Percentiles rank a stretch among this genome's conserved stretches.
Conservation (phyloP, 2,888 invertebrate genomes). For the Pammene aurita region DNA sequence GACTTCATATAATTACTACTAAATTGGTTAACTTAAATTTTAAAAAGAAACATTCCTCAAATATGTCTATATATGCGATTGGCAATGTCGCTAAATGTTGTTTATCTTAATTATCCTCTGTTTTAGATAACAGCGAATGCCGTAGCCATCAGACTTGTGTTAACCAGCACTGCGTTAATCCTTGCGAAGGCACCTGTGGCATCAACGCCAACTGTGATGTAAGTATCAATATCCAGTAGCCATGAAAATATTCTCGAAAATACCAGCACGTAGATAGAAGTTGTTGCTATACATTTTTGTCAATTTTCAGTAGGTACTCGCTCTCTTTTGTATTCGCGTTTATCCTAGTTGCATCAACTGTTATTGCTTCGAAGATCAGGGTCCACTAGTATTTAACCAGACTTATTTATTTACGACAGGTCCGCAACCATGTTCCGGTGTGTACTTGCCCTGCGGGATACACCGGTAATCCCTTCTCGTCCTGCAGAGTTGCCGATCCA, state of each 20-base stretch:
- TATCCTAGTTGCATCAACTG: too few relatives aligned
- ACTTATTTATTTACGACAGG: slow-evolving; percentile 57
- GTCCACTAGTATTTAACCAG: background rate
- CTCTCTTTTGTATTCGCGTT: too few relatives aligned
- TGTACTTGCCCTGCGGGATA: slow-evolving; percentile 91
- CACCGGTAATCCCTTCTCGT: slow-evolving; percentile 89
- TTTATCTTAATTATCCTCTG: slow-evolving; percentile 6
- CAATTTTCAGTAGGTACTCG: too few relatives aligned
- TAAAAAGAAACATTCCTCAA: too few relatives aligned
- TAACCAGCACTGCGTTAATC: slow-evolving; percentile 90
- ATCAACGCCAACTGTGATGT: slow-evolving; percentile 90
- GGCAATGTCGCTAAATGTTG: background rate
- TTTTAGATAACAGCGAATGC: slow-evolving; percentile 89
- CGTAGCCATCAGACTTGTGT: slow-evolving; percentile 87
- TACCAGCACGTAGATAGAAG: too few relatives aligned
- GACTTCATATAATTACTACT: too few relatives aligned
- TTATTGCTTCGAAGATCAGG: too few relatives aligned
- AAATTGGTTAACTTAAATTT: too few relatives aligned
- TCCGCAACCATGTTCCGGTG: slow-evolving; percentile 89
- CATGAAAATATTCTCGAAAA: too few relatives aligned
- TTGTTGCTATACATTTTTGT: too few relatives aligned
- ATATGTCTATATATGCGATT: too few relatives aligned
- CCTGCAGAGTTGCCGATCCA: slow-evolving; percentile 89
- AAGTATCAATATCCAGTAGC: slow-evolving; percentile 46
- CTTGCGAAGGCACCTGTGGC: slow-evolving; percentile 90